Conservation (phyloP, 92 coral and sea anemone species). For the Anthopleura xanthogrammica region DNA sequence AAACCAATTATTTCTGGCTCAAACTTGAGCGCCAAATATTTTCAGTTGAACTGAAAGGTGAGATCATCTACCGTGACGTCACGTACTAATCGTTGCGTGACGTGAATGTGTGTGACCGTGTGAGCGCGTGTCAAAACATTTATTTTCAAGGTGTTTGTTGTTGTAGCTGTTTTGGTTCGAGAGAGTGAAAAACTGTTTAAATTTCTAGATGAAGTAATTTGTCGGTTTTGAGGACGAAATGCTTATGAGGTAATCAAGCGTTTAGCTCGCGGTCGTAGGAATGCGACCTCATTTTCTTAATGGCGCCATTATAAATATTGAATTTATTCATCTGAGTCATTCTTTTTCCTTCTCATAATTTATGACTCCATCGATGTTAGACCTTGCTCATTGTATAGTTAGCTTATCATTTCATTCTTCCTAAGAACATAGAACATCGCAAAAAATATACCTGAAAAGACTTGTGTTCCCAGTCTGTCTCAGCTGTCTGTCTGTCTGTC, state of each 20-base stretch:
- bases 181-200: slow-evolving; percentile 11
- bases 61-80: slow-evolving; percentile 39
- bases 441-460: too few species aligned
- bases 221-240: slow-evolving; percentile 2
- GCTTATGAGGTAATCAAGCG: background rate
- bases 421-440: too few species aligned
- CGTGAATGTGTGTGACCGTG: slow-evolving; percentile 22
- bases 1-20: background rate
- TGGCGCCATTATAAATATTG: too few species aligned
- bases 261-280: background rate
- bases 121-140: slow-evolving; percentile 24
- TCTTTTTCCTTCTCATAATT: too few species aligned
- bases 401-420: too few species aligned
- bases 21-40: slow-evolving; percentile 19
- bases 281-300: background rate
- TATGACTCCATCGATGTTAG: too few species aligned
- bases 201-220: slow-evolving; percentile 11
- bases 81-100: slow-evolving; percentile 31
- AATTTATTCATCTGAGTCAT: too few species aligned
- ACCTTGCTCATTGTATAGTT: too few species aligned
- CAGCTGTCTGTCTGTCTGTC: too few species aligned
- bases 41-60: background rate
- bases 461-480: too few species aligned
- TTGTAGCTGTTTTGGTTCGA: slow-evolving; percentile 5
- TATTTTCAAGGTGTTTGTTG: background rate